These are phyloP conservation scores for Pomacea maculata DNA, from an alignment of 1,140 invertebrate genomes.

Conservation along the genomic window DNA sequence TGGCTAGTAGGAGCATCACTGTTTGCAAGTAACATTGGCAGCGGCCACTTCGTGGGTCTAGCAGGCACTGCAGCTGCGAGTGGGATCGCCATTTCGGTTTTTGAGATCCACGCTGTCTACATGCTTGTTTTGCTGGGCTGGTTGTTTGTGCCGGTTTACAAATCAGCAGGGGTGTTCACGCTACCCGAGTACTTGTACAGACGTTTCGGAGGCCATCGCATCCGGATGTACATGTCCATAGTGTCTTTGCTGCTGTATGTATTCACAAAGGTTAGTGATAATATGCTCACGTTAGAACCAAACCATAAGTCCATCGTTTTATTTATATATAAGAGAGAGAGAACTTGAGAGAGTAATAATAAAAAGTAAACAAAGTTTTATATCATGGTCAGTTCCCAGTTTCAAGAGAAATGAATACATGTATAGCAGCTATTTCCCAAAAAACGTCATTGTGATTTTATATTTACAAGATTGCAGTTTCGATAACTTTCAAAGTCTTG, in stretches of 20 bases:
- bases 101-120: conserved; percentile 68
- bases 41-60: conserved; percentile 69
- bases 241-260: conserved; percentile 70
- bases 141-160: conserved; percentile 7
- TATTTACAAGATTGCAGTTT: too few species aligned
- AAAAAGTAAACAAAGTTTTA: too few species aligned
- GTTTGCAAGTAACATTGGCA: conserved; percentile 74
- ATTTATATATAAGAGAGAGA: too few species aligned
- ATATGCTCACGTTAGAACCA: too few species aligned
- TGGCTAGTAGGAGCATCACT: conserved; percentile 70
- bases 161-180: conserved; percentile 58
- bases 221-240: conserved; percentile 69
- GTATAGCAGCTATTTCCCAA: too few species aligned
- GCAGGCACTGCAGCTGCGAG: conserved; percentile 68
- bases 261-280: conserved; percentile 67
- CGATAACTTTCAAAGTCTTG: too few species aligned
- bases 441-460: too few species aligned
- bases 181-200: conserved; percentile 72
- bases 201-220: conserved; percentile 71
- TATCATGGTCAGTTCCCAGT: too few species aligned
- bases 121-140: neutral
- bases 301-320: too few species aligned
- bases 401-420: too few species aligned
- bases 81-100: conserved; percentile 68
- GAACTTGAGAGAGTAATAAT: too few species aligned